Evolutionary conservation across 2,113 vertebrate species (phyloP).

Genomic region (Xerus inauris): DNA sequence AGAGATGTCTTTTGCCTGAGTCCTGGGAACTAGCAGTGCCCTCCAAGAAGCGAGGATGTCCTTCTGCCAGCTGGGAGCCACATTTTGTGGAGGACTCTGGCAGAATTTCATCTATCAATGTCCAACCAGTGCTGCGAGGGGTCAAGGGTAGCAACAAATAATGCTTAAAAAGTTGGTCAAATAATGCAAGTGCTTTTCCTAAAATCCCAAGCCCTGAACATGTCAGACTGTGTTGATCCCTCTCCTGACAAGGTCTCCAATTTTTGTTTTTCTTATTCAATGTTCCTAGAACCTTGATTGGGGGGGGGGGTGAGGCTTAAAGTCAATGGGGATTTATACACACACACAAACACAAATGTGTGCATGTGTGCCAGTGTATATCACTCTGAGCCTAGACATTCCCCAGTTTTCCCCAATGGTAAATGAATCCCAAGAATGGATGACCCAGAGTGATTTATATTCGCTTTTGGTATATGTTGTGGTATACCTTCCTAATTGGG

Average conservation of each 20-base stretch:
- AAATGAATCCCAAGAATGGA: not conserved
- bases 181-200: not conserved
- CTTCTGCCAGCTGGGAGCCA: not conserved
- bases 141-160: not conserved
- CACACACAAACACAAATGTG: not conserved
- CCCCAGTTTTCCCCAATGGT: not conserved
- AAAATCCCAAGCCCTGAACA: not conserved
- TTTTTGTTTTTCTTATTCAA: not conserved
- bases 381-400: not conserved
- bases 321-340: not conserved
- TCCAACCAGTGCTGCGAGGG: not conserved
- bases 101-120: constrained; percentile 54
- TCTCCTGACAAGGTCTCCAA: not conserved
- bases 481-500: not conserved
- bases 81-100: not conserved
- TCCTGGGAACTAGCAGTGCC: constrained; percentile 10
- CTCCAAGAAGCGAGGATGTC: not conserved
- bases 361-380: accelerated
- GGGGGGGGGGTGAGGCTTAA: not conserved
- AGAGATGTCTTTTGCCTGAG: not conserved
- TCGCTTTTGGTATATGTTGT: not conserved
- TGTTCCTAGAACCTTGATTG: not conserved
- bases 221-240: not conserved
- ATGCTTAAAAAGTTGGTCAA: constrained; percentile 45
- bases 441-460: not conserved